Evolutionary conservation across 2,888 invertebrate genomes (phyloP), one percentile per base, ranked within the genome.

Genomic region (Stomorhina lunata): DNA sequence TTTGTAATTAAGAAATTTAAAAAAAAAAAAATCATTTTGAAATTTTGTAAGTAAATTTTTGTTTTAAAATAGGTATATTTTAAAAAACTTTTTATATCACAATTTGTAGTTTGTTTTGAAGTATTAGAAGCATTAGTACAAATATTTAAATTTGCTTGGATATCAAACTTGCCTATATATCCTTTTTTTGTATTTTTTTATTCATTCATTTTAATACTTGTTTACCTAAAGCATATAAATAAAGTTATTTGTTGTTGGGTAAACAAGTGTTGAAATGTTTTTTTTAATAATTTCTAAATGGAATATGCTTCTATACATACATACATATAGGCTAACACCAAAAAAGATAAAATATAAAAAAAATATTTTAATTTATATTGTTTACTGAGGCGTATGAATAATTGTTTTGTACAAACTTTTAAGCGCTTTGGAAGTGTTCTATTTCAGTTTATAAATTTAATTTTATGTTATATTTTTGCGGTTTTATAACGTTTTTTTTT

Each of bases 331-430:
- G n/a, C n/a, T n/a, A n/a, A n/a, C n/a, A n/a, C n/a, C n/a, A n/a
- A 22, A 45, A 5, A 17, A 22, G 37, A 45, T 48, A 48, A 71
- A 34, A 22, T 0, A 32, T 6, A 1, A 32, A 15, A 2, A 43
- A 25, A 50, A 43, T 20, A 45, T 68, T 77, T 59, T 27, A 68
- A 65, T 71, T 78, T 78, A 53, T 78, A 57, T 71, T 78, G 78
- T 71, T 71, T 48, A 65, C 29, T 29, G 53, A 71, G 78, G 55
- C 78, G 57, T 78, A 71, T 63, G 57, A 71, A 37, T 76, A 57
- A 76, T 76, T 76, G 34, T 68, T 57, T 59, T 68, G 22, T 53
- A 27, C 63, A 73, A 73, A n/a, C n/a, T 59, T 55, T 59, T 59
- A 66, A 68, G 40, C 59, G 68, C 48, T 77, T 77, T 68, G 29